These are phyloP conservation scores for Stenurella melanura DNA, from an alignment of 2,888 invertebrate species.

Conservation along the genomic window DNA sequence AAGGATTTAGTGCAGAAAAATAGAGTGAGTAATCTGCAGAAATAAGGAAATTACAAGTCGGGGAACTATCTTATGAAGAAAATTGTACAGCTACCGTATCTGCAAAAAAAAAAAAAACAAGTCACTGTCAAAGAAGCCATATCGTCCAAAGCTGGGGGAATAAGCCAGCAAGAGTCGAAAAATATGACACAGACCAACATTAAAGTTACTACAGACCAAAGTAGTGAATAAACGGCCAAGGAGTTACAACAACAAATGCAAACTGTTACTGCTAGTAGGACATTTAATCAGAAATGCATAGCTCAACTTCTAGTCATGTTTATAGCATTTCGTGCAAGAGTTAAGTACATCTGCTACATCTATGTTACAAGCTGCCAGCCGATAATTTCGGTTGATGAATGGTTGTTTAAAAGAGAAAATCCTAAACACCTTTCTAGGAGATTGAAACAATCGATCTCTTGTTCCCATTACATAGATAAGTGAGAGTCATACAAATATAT, in stretches of 20 bases:
- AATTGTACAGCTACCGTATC: too few relatives aligned
- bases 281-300: slow-evolving; percentile 84
- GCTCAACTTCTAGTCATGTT: slow-evolving; percentile 85
- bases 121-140: slow-evolving; percentile 94
- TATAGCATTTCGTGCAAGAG: slow-evolving; percentile 87
- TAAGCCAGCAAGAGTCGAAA: slow-evolving; percentile 89
- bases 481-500: slow-evolving; percentile 88
- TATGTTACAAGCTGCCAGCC: slow-evolving; percentile 62
- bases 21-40: too few relatives aligned
- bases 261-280: slow-evolving; percentile 86
- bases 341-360: slow-evolving; percentile 78
- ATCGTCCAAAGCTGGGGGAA: slow-evolving; percentile 87
- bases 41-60: too few relatives aligned
- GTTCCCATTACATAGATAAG: slow-evolving; percentile 86
- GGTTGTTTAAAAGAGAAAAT: slow-evolving; percentile 80
- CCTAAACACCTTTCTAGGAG: slow-evolving; percentile 82
- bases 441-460: slow-evolving; percentile 84
- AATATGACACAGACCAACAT: slow-evolving; percentile 89
- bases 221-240: slow-evolving; percentile 84
- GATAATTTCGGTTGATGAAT: slow-evolving; percentile 79
- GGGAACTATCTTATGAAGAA: too few relatives aligned
- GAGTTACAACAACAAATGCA: slow-evolving; percentile 84
- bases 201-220: slow-evolving; percentile 89
- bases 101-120: too few relatives aligned
- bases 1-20: too few relatives aligned